Conservation (phyloP, 2,888 invertebrate species). For the Merodon equestris region DNA sequence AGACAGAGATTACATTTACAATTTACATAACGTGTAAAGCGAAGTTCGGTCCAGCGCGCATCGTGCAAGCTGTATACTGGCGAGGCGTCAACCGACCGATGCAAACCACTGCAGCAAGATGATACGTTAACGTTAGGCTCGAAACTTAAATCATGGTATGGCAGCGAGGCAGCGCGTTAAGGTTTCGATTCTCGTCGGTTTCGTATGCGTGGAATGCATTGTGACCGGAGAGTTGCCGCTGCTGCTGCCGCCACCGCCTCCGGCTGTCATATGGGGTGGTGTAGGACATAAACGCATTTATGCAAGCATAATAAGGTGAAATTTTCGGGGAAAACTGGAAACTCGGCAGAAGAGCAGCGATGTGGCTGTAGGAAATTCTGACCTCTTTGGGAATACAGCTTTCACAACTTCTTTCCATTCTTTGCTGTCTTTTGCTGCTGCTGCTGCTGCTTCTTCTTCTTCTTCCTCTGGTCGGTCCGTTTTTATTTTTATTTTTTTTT, state of each 20-base stretch:
- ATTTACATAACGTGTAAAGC: conserved; percentile 65
- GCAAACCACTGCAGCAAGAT: conserved; percentile 42
- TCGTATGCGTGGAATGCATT: conserved; percentile 64
- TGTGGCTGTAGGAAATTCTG: conserved; percentile 63
- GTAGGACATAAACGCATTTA: conserved; percentile 68
- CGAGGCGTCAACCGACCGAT: background rate
- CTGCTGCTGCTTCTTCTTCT: conserved; percentile 26
- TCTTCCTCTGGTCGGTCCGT: conserved; percentile 5
- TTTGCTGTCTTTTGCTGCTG: conserved; percentile 52
- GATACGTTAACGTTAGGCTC: conserved; percentile 53
- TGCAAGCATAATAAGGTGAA: conserved; percentile 69
- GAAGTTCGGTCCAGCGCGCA: conserved; percentile 34
- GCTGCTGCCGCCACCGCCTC: conserved; percentile 5
- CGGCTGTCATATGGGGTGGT: conserved; percentile 46
- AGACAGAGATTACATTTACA: conserved; percentile 62
- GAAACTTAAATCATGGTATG: conserved; percentile 27
- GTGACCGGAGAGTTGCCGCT: conserved; percentile 18
- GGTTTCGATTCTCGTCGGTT: conserved; percentile 52
- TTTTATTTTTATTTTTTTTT: too few relatives aligned
- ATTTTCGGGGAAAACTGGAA: conserved; percentile 66
- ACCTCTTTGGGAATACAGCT: conserved; percentile 68
- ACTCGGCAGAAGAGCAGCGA: conserved; percentile 49
- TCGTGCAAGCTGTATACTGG: background rate
- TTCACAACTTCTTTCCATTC: conserved; percentile 68
- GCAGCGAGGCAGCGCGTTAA: conserved; percentile 33